phyloP scores from a whole-genome alignment of 2,888 invertebrate species.

The Brachyptera putata region DNA sequence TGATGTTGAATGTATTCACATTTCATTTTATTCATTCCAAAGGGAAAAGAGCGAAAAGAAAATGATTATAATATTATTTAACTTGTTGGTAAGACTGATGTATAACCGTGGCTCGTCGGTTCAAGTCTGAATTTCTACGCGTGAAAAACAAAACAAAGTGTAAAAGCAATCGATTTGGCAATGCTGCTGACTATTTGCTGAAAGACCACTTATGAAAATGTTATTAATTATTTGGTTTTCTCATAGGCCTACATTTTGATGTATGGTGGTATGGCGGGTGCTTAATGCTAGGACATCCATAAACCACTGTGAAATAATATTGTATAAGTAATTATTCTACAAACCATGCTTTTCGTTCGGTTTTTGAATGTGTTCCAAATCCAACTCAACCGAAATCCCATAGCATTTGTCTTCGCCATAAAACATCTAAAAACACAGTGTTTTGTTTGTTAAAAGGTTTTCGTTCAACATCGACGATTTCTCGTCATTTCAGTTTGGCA shows the following conservation, averaged over 20 bases:
- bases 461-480: conserved; percentile 3
- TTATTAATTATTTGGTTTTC: conserved; percentile 9
- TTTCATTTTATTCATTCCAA: too few relatives aligned
- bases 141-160: not conserved
- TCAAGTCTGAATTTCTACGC: too few relatives aligned
- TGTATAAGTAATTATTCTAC: not conserved
- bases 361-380: conserved; percentile 18
- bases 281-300: conserved; percentile 10
- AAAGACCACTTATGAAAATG: not conserved
- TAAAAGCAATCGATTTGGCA: not conserved
- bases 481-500: conserved; percentile 5
- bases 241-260: not conserved
- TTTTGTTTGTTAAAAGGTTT: conserved; percentile 22
- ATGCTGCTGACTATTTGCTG: not conserved
- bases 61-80: too few relatives aligned
- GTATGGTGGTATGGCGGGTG: not conserved
- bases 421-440: not conserved
- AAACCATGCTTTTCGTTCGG: conserved; percentile 1
- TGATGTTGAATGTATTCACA: too few relatives aligned
- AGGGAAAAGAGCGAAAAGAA: too few relatives aligned
- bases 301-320: conserved; percentile 12
- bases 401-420: conserved; percentile 13
- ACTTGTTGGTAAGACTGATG: too few relatives aligned
- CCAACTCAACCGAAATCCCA: conserved; percentile 18
- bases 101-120: too few relatives aligned